Conservation (phyloP, 2,888 invertebrate species). For the Harpagoxenus sublaevis region DNA sequence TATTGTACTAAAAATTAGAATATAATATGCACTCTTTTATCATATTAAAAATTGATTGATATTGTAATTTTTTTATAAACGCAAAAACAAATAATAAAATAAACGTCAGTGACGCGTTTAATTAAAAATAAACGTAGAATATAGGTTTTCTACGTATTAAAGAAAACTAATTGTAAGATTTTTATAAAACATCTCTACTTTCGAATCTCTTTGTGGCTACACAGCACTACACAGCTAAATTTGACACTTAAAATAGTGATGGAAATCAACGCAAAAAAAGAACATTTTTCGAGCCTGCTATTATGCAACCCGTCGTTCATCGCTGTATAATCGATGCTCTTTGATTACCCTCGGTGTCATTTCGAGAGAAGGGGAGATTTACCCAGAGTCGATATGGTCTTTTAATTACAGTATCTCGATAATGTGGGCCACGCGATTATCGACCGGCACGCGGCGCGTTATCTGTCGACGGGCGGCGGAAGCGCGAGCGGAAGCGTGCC, state of each 20-base stretch:
- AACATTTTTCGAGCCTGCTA: background rate
- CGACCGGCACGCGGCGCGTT: background rate
- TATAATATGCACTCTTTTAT: background rate
- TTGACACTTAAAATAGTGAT: background rate
- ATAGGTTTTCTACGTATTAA: background rate
- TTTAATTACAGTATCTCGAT: too few relatives aligned
- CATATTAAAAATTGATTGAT: background rate
- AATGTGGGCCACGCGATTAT: too few relatives aligned
- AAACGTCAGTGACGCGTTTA: background rate
- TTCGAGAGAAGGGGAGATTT: background rate
- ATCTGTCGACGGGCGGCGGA: background rate
- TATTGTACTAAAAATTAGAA: background rate
- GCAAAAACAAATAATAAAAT: background rate
- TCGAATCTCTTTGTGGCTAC: background rate
- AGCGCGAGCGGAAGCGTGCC: conserved; percentile 57
- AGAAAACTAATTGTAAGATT: background rate
- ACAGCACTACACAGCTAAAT: background rate
- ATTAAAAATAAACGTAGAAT: background rate
- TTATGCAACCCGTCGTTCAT: background rate
- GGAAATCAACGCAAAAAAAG: too few relatives aligned
- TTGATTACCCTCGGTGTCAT: background rate
- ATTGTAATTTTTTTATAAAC: background rate
- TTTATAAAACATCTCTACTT: background rate
- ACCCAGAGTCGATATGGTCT: background rate
- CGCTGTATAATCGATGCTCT: background rate